phyloP scores from a whole-genome alignment of 30 jellyfish, hydroid and myxozoan genomes.

The Chironex yamaguchii region DNA sequence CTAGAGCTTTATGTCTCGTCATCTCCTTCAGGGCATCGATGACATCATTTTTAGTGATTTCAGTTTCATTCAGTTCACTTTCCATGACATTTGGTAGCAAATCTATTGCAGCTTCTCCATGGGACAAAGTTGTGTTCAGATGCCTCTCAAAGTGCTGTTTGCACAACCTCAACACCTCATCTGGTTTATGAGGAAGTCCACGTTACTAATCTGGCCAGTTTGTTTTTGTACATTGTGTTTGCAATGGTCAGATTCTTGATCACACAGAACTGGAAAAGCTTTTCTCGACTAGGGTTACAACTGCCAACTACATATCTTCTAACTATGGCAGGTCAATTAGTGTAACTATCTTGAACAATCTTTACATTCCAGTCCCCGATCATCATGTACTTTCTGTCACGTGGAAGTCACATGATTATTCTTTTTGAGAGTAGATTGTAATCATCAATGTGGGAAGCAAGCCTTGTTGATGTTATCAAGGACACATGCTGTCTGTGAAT shows the following conservation, averaged over 20 bases:
- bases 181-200: no score
- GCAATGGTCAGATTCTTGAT: no score
- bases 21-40: neutral
- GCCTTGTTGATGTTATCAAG: neutral
- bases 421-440: no score
- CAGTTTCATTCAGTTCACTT: slow-evolving; percentile 1
- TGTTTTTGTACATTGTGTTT: neutral
- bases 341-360: no score
- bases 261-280: no score
- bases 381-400: no score
- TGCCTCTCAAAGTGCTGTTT: slow-evolving; percentile 52
- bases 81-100: slow-evolving; percentile 2
- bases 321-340: no score
- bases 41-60: slow-evolving; percentile 4
- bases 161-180: slow-evolving; percentile 4
- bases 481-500: neutral
- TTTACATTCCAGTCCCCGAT: no score
- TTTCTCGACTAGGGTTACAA: no score
- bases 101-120: slow-evolving; percentile 18
- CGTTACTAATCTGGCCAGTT: slow-evolving; percentile 13
- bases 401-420: no score
- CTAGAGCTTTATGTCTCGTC: slow-evolving; percentile 28
- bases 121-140: slow-evolving; percentile 36
- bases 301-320: no score
- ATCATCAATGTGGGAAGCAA: neutral